A percentile compares a stretch with the other conserved stretches of the same genome.
These are phyloP conservation scores for Xiphias gladius DNA, from an alignment of 2,113 vertebrate species.

Conservation along the genomic window DNA sequence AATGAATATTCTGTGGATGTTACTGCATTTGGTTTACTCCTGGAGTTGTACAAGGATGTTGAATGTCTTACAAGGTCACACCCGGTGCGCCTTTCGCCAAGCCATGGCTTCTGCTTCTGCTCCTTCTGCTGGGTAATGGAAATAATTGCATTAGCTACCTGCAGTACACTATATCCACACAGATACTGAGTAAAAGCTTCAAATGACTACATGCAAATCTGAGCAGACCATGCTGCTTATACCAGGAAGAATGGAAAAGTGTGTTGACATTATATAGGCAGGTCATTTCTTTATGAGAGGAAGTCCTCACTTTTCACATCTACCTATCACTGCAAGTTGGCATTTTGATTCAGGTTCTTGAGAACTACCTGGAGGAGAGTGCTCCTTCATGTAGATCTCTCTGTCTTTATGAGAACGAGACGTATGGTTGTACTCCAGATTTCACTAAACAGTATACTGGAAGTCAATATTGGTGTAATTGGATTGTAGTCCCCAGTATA, in stretches of 20 bases:
- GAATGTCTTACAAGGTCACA: constrained; percentile 26
- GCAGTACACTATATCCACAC: constrained; percentile 17
- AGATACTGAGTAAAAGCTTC: constrained; percentile 30
- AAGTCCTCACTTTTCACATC: background rate
- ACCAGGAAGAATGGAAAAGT: background rate
- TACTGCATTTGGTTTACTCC: constrained; percentile 1
- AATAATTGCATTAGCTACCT: constrained; percentile 45
- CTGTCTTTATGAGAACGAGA: background rate
- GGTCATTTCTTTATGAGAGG: background rate
- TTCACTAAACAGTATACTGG: background rate
- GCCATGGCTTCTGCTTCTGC: background rate
- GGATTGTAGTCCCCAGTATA: background rate
- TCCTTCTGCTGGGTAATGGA: constrained; percentile 34
- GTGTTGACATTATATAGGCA: background rate
- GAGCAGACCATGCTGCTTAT: background rate
- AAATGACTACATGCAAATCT: constrained; percentile 34
- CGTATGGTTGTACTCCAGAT: background rate
- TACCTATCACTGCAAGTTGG: background rate
- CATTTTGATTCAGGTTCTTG: constrained; percentile 2
- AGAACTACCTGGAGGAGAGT: background rate
- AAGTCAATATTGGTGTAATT: constrained; percentile 21
- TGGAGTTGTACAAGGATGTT: background rate
- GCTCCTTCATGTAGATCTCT: background rate
- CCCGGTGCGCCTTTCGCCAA: constrained; percentile 23
- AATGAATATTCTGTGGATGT: background rate